Percentiles rank a stretch among this genome's conserved stretches.
Evolutionary conservation across 2,113 vertebrate genomes (phyloP).

Genomic region (Equus przewalskii): DNA sequence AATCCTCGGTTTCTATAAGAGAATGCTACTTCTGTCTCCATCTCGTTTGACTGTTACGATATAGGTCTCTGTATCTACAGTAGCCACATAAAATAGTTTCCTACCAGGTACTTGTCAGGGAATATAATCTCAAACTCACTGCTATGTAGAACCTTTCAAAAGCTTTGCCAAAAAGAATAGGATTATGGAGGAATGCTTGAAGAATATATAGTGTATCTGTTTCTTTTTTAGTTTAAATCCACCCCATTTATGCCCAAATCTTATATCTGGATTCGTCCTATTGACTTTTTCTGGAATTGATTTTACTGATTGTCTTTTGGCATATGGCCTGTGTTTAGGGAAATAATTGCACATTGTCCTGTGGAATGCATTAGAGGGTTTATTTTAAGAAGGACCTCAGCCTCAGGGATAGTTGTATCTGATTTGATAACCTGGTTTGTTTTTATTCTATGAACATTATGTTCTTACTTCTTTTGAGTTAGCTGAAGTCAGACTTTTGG

Average conservation of each 20-base stretch:
- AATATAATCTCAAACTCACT: constrained; percentile 37
- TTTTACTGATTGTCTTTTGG: constrained; percentile 58
- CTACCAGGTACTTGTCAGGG: background rate
- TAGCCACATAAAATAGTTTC: constrained; percentile 31
- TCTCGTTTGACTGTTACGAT: background rate
- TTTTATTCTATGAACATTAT: constrained; percentile 39
- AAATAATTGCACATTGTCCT: constrained; percentile 44
- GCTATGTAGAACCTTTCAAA: background rate
- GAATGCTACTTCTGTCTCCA: background rate
- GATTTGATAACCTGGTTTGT: constrained; percentile 25
- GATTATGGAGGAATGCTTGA: background rate
- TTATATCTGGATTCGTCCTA: constrained; percentile 4
- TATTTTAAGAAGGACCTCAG: constrained; percentile 53
- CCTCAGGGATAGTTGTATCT: constrained; percentile 15
- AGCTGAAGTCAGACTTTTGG: constrained; percentile 19
- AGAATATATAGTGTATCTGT: constrained; percentile 15
- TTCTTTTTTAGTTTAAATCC: constrained; percentile 48
- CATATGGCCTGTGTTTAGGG: background rate
- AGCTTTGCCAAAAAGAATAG: constrained; percentile 37
- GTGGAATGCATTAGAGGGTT: constrained; percentile 51
- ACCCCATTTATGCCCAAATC: background rate
- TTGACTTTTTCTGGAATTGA: constrained; percentile 46
- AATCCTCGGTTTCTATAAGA: constrained; percentile 19
- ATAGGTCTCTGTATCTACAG: background rate
- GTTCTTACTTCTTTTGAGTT: constrained; percentile 43